Conservation (phyloP, 2,113 vertebrate genomes). For the Mustelus asterias region DNA sequence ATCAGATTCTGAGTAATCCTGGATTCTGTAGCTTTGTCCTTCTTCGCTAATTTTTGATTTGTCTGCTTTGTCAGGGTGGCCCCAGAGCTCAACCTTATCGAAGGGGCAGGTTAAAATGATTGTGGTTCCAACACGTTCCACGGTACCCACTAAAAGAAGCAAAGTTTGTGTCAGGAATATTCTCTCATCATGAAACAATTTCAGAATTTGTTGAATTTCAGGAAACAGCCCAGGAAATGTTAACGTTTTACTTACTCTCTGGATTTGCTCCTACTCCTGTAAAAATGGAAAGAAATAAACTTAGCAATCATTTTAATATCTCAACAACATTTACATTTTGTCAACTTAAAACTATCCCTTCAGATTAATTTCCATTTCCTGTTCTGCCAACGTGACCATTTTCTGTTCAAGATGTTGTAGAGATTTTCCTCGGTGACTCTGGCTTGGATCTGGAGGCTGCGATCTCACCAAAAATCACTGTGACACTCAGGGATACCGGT, state of each 20-base stretch:
- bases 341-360: not conserved
- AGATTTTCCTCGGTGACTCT: not conserved
- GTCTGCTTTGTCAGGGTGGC: too few species aligned
- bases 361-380: not conserved
- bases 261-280: not conserved
- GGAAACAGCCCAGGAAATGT: not conserved
- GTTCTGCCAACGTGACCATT: too few species aligned
- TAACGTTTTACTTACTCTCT: not conserved
- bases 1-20: rapidly evolving
- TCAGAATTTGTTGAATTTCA: not conserved
- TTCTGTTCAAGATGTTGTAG: not conserved
- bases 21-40: rapidly evolving
- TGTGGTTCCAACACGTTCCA: not conserved
- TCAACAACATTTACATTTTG: not conserved
- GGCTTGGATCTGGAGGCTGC: not conserved
- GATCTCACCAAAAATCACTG: not conserved
- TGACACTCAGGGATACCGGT: not conserved
- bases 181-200: not conserved
- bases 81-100: too few species aligned
- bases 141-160: not conserved
- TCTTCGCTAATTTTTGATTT: too few species aligned
- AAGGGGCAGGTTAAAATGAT: not conserved
- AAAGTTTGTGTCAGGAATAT: not conserved
- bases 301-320: not conserved
- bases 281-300: not conserved